A percentile compares a stretch with the other conserved stretches of the same genome.
Conservation (phyloP, 2,888 invertebrate genomes). For the Drosophila pseudotakahashii region DNA sequence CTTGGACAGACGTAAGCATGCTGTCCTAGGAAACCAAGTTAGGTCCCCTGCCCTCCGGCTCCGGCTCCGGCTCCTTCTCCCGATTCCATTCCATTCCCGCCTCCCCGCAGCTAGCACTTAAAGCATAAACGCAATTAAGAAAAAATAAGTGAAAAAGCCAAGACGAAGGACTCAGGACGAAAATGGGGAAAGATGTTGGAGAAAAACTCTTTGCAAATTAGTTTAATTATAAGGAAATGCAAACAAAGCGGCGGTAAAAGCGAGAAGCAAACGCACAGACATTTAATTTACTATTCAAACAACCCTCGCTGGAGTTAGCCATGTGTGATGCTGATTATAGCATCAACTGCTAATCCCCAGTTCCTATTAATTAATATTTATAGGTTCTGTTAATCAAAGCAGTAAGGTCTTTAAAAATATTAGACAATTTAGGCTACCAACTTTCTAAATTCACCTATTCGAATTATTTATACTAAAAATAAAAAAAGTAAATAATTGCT, state of each 20-base stretch:
- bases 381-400: conserved; percentile 1
- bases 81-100: neutral
- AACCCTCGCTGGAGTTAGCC: conserved; percentile 3
- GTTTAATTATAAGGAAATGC: conserved; percentile 42
- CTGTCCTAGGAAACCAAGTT: conserved; percentile 15
- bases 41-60: neutral
- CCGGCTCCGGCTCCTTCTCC: no score
- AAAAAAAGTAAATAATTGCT: no score
- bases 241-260: conserved; percentile 18
- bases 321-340: conserved; percentile 25
- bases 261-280: neutral
- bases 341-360: conserved; percentile 20
- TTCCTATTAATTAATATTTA: conserved; percentile 44
- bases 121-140: conserved; percentile 36
- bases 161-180: conserved; percentile 26
- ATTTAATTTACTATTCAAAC: conserved; percentile 11
- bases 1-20: conserved; percentile 37
- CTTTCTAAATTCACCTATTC: no score
- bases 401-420: neutral
- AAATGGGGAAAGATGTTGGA: neutral
- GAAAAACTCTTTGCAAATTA: conserved; percentile 35
- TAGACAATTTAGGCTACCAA: neutral
- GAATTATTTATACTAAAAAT: neutral
- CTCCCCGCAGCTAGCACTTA: conserved; percentile 12
- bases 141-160: conserved; percentile 25